These are phyloP conservation scores for Lucilia sericata DNA, from an alignment of 1,140 invertebrate genomes.

Conservation along the genomic window DNA sequence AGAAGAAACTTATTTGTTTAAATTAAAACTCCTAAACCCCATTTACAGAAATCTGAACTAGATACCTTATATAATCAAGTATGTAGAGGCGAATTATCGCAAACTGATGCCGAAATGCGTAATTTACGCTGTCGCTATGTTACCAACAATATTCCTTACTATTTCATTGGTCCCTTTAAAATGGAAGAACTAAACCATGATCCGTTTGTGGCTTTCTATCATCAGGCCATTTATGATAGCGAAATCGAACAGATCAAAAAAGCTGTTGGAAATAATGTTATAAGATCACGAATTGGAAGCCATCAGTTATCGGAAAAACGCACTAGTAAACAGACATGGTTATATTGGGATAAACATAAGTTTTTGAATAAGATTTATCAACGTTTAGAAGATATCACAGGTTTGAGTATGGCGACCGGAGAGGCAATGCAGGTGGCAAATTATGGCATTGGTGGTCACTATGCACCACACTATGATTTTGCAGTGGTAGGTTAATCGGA, in stretches of 20 bases:
- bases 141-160: conserved; percentile 77
- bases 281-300: conserved; percentile 93
- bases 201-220: conserved; percentile 87
- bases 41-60: not conserved
- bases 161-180: conserved; percentile 87
- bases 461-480: conserved; percentile 92
- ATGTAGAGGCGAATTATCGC: conserved; percentile 84
- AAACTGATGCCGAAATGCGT: conserved; percentile 65
- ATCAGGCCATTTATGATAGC: conserved; percentile 86
- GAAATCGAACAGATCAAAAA: conserved; percentile 90
- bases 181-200: conserved; percentile 86
- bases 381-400: conserved; percentile 82
- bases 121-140: conserved; percentile 83
- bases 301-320: conserved; percentile 85
- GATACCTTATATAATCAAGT: conserved; percentile 66
- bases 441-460: conserved; percentile 98
- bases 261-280: conserved; percentile 85
- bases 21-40: too few species aligned
- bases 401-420: conserved; percentile 83
- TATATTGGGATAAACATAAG: conserved; percentile 82
- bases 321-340: conserved; percentile 96
- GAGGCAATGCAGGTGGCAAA: conserved; percentile 97
- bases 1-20: too few species aligned
- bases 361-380: conserved; percentile 79
- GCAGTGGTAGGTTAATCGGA: conserved; percentile 66